A percentile compares a stretch with the other conserved stretches of the same genome.
These are phyloP conservation scores for Oscheius myriophilus DNA, from an alignment of 2,888 invertebrate genomes.

Conservation along the genomic window DNA sequence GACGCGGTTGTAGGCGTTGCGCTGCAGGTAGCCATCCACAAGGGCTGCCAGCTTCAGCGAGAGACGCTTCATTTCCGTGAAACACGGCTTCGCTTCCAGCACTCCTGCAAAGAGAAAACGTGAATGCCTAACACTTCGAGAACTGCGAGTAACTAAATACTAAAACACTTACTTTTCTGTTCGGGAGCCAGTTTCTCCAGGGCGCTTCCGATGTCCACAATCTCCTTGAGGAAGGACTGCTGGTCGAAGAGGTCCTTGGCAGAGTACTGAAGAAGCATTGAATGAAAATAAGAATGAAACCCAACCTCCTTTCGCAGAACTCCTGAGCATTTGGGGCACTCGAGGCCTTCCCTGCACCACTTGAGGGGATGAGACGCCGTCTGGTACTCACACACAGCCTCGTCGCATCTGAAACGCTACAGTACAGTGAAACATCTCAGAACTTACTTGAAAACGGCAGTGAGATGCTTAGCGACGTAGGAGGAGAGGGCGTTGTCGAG, in stretches of 20 bases:
- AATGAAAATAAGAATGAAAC: not conserved
- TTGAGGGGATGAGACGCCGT: slow-evolving; percentile 38
- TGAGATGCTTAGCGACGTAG: slow-evolving; percentile 38
- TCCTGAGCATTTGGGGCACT: slow-evolving; percentile 59
- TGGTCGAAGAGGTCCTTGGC: slow-evolving; percentile 61
- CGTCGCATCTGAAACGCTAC: slow-evolving; percentile 52
- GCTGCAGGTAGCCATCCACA: slow-evolving; percentile 37
- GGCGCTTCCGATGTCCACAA: slow-evolving; percentile 54
- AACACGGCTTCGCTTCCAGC: slow-evolving; percentile 13
- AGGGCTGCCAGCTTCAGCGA: slow-evolving; percentile 22
- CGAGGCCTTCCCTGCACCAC: slow-evolving; percentile 52
- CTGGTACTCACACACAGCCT: slow-evolving; percentile 51
- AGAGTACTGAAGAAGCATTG: slow-evolving; percentile 51
- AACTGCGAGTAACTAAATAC: not conserved
- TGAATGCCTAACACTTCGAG: too few species aligned
- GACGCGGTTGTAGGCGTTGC: slow-evolving; percentile 54
- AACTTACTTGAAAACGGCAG: slow-evolving; percentile 33
- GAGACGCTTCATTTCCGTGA: slow-evolving; percentile 2
- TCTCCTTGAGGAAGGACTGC: slow-evolving; percentile 58
- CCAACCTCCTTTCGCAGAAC: slow-evolving; percentile 54
- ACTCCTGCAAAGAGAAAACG: not conserved
- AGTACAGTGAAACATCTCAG: not conserved
- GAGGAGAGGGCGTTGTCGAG: slow-evolving; percentile 34
- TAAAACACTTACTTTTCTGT: slow-evolving; percentile 44
- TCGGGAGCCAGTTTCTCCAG: slow-evolving; percentile 35